phyloP scores from a whole-genome alignment of 30 jellyfish, hydroid and myxozoan species.

The Cassiopea andromeda region DNA sequence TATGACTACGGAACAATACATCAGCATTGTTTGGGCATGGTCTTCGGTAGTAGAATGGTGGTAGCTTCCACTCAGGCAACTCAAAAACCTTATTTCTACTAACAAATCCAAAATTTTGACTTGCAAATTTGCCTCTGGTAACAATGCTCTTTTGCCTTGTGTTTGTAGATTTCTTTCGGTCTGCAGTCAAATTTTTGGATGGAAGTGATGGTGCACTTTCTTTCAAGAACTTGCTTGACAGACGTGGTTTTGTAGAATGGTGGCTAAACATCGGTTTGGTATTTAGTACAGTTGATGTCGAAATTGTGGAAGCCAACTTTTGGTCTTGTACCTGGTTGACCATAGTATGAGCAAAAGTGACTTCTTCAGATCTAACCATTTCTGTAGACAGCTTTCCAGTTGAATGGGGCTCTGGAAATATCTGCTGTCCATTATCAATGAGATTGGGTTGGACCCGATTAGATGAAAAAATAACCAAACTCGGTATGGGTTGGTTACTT shows the following conservation, averaged over 20 bases:
- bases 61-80: slow-evolving; percentile 53
- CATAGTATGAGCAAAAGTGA: too few species aligned
- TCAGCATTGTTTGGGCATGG: slow-evolving; percentile 64
- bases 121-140: not conserved
- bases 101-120: not conserved
- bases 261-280: not conserved
- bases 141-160: not conserved
- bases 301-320: too few species aligned
- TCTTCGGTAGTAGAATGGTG: slow-evolving; percentile 33
- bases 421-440: not conserved
- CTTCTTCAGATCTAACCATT: too few species aligned
- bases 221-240: not conserved
- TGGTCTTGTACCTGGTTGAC: too few species aligned
- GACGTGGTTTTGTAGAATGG: not conserved
- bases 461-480: not conserved
- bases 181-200: not conserved
- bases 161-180: not conserved
- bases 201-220: not conserved
- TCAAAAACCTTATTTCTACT: slow-evolving; percentile 15
- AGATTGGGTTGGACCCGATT: not conserved
- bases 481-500: not conserved
- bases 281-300: too few species aligned
- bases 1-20: slow-evolving; percentile 42
- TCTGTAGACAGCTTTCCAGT: not conserved
- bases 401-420: not conserved